Conservation (phyloP, 2,113 vertebrate species). For the Egretta garzetta region DNA sequence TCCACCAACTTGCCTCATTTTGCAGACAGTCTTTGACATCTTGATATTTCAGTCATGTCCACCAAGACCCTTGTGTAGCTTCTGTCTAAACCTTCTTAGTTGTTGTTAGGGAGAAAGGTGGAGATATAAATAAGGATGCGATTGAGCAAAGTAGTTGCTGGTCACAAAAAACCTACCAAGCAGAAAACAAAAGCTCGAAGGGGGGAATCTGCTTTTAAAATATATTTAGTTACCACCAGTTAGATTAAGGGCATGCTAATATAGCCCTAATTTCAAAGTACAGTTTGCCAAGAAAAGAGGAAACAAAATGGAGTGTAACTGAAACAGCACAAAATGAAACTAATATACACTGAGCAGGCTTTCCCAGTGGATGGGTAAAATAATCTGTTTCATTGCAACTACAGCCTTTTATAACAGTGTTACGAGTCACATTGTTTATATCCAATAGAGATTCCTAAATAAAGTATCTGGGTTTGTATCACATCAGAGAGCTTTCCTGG, state of each 20-base stretch:
- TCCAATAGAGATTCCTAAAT: background rate
- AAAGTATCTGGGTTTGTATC: background rate
- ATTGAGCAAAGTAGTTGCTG: background rate
- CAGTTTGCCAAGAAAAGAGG: background rate
- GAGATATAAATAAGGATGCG: background rate
- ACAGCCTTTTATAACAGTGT: background rate
- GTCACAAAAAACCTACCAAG: background rate
- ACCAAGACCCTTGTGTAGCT: background rate
- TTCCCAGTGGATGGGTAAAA: background rate
- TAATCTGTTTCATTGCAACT: background rate
- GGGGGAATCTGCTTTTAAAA: background rate
- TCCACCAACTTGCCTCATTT: background rate
- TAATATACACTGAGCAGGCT: background rate
- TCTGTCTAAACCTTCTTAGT: background rate
- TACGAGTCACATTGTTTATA: background rate
- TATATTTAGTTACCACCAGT: background rate
- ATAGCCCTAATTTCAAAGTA: background rate
- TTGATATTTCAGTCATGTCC: background rate
- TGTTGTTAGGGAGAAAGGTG: background rate
- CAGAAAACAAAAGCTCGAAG: background rate
- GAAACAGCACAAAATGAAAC: background rate
- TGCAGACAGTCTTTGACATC: background rate
- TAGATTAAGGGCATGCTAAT: background rate
- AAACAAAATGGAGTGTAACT: background rate
- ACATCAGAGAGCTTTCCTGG: background rate